Conservation (phyloP, 2,888 invertebrate species). For the Synergus laeviventris region DNA sequence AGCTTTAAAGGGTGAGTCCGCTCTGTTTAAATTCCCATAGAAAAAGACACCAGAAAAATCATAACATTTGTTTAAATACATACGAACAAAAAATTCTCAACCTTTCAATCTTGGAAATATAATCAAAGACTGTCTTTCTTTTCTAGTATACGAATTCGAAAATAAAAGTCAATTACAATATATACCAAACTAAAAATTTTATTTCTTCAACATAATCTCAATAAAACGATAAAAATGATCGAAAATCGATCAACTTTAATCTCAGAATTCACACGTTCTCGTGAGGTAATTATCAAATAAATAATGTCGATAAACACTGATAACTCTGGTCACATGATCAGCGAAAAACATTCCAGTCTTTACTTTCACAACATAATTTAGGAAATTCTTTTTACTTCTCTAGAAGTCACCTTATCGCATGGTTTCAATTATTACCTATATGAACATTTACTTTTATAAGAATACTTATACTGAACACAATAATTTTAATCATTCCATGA, state of each 20-base stretch:
- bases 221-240: neutral
- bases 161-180: neutral
- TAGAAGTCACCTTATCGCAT: neutral
- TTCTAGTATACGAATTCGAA: neutral
- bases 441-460: neutral
- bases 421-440: neutral
- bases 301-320: neutral
- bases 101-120: neutral
- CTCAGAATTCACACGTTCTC: neutral
- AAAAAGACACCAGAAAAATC: neutral
- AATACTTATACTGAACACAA: neutral
- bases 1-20: constrained; percentile 74
- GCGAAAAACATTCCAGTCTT: neutral
- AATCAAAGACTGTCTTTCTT: neutral
- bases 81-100: neutral
- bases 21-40: neutral
- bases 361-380: neutral
- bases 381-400: neutral
- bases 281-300: neutral
- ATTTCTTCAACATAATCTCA: neutral
- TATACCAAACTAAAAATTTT: neutral
- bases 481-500: neutral
- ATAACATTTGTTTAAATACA: too few species aligned
- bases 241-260: neutral
- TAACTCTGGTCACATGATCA: neutral